Base-by-base conservation (phyloP, 2,797 vertebrate species). In the Hipposideros larvatus region DNA sequence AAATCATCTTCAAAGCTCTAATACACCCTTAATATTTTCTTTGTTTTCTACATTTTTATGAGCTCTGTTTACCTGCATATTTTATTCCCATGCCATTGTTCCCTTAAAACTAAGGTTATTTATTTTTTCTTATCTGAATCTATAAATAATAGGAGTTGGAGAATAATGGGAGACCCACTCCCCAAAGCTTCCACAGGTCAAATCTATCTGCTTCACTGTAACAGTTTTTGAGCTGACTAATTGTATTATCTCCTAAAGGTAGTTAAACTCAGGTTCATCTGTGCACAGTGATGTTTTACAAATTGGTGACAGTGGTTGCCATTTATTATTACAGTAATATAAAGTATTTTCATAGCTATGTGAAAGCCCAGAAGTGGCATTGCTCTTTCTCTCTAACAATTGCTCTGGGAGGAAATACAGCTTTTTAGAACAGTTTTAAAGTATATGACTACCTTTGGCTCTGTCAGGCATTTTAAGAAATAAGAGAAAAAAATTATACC, bases 1-100 rank as follows among this genome's bases (percentile, higher is more conserved):
- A 24, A 55, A 28, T 93, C 61, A n/a, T 87, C 75, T 87, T 87
- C 61, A 94, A 24, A 94, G 65, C 57, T 94, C 18, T 75, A 57
- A 51, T 59, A 11, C 3, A 18, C 5, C 80, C 22, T 84, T 41
- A 37, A 31, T 24, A 5, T 78, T 41, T 82, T 77, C 46, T 89
- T 70, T 68, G 11, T 93, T 91, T 87, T 83, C 70, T 57, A 21
- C 28, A 34, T 92, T 87, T 90, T 86, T 77, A 53, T 94, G 53
- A 94, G 55, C 21, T 91, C 24, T 80, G 18, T 80, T 80, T 66
- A 57, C 22, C 14, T 91, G 3, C 11, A 0, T 63, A 24, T 83
- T 68, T 75, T 41, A 68, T 51, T 75, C 26, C 4, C 6, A 11
- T 34, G 18, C 61, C 8, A 68, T 26, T 66, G 26, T 61, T 14